Evolutionary conservation across 2,113 vertebrate genomes (phyloP).

Genomic region (Chaetodon auriga): DNA sequence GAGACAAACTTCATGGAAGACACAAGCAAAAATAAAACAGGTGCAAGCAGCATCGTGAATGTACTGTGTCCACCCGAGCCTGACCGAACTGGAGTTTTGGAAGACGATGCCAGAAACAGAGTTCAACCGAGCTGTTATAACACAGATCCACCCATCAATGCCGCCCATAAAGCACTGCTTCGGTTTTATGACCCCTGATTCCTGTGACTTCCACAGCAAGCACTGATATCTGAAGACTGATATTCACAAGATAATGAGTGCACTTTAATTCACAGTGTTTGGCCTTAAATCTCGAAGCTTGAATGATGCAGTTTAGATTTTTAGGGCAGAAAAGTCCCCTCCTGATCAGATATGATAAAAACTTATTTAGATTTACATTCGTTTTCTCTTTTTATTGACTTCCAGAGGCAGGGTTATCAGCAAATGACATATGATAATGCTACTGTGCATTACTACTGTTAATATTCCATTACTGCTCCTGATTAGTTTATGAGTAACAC

Average conservation of each 20-base stretch:
- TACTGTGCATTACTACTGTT: neutral
- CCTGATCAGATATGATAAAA: neutral
- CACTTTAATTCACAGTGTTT: neutral
- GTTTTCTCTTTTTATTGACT: neutral
- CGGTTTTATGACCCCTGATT: slow-evolving; percentile 40
- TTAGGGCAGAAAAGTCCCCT: neutral
- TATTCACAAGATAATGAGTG: slow-evolving; percentile 5
- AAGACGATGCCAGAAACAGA: slow-evolving; percentile 15
- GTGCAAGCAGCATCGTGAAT: slow-evolving; percentile 34
- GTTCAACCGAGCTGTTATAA: neutral
- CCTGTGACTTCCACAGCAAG: neutral
- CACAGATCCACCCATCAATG: slow-evolving; percentile 12
- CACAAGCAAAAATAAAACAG: slow-evolving; percentile 39
- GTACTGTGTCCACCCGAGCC: neutral
- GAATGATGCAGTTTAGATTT: neutral
- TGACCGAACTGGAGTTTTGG: neutral
- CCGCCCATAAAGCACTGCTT: neutral
- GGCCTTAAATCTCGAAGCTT: neutral
- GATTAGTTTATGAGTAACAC: too few relatives aligned
- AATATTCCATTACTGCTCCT: neutral
- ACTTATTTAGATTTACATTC: neutral
- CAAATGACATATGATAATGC: neutral
- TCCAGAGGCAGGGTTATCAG: neutral
- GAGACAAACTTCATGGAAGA: slow-evolving; percentile 23
- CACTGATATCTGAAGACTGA: neutral